These are phyloP conservation scores for Aspidoscelis tigris DNA, from an alignment of 2,113 vertebrate genomes.

Conservation along the genomic window DNA sequence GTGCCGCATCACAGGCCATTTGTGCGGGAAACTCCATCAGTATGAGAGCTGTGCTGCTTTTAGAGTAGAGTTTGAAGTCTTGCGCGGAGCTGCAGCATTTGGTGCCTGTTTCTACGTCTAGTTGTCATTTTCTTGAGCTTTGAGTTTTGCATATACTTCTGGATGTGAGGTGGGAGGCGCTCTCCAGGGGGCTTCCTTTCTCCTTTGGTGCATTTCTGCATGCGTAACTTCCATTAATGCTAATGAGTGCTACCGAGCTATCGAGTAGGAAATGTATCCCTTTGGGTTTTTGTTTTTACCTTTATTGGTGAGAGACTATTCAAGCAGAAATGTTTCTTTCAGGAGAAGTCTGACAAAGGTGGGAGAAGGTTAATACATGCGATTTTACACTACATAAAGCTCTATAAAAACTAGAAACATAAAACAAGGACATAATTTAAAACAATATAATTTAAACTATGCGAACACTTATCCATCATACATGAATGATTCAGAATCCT, in stretches of 20 bases:
- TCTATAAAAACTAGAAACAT: constrained; percentile 71
- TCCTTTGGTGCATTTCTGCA: constrained; percentile 5
- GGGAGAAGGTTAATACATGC: constrained; percentile 70
- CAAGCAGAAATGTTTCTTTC: constrained; percentile 53
- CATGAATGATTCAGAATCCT: constrained; percentile 66
- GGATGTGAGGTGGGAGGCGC: constrained; percentile 1
- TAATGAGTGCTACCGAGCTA: constrained; percentile 25
- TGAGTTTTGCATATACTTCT: constrained; percentile 4
- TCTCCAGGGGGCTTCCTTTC: constrained; percentile 13
- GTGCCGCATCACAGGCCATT: not conserved
- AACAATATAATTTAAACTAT: constrained; percentile 74
- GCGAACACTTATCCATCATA: constrained; percentile 61
- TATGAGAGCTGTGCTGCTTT: not conserved
- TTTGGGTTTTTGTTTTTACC: not conserved
- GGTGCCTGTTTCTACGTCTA: not conserved
- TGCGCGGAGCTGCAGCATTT: constrained; percentile 2
- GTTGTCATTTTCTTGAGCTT: not conserved
- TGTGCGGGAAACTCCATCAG: not conserved
- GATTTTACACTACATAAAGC: constrained; percentile 76
- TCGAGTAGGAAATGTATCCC: constrained; percentile 5
- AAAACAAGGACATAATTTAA: constrained; percentile 75
- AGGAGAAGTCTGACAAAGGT: constrained; percentile 62
- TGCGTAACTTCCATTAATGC: constrained; percentile 34
- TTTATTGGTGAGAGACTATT: constrained; percentile 50
- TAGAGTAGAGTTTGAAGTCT: not conserved